A percentile compares a stretch with the other conserved stretches of the same genome.
These are phyloP conservation scores for Biston betularia DNA, from an alignment of 2,888 invertebrate genomes.

Conservation along the genomic window DNA sequence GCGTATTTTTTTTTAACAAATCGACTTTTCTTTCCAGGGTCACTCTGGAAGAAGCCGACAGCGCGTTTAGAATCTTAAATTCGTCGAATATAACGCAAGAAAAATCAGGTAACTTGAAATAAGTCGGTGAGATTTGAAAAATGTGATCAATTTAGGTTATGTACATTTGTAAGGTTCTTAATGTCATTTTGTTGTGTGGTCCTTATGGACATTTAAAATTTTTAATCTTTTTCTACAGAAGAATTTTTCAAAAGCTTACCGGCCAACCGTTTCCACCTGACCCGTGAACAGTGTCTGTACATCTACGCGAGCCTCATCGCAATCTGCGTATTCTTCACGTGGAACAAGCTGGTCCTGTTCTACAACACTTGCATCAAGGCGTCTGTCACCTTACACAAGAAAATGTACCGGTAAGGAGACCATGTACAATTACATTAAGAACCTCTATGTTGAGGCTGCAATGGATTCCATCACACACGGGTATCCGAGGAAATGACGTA, in stretches of 20 bases:
- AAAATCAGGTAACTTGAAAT: conserved; percentile 1
- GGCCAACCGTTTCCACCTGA: conserved; percentile 63
- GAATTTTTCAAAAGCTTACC: conserved; percentile 59
- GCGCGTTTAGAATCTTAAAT: conserved; percentile 53
- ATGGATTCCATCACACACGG: too few relatives aligned
- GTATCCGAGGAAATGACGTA: too few relatives aligned
- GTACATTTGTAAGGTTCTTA: too few relatives aligned
- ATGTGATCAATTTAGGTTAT: too few relatives aligned
- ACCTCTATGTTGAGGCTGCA: too few relatives aligned
- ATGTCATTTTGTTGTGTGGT: too few relatives aligned
- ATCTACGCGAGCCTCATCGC: conserved; percentile 83
- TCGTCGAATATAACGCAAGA: conserved; percentile 2
- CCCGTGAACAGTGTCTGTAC: conserved; percentile 81
- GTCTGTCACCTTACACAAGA: conserved; percentile 91
- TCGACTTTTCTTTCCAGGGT: conserved; percentile 77
- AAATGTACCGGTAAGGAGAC: conserved; percentile 89
- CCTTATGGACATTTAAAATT: neutral
- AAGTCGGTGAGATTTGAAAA: too few relatives aligned
- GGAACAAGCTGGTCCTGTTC: conserved; percentile 87
- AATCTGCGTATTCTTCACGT: conserved; percentile 81
- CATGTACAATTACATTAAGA: too few relatives aligned
- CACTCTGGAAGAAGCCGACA: conserved; percentile 79
- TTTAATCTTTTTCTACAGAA: conserved; percentile 41
- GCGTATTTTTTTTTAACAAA: conserved; percentile 51
- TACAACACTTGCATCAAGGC: conserved; percentile 91